Evolutionary conservation across 2,888 invertebrate genomes (phyloP).

Genomic region (Pandemis heparana): DNA sequence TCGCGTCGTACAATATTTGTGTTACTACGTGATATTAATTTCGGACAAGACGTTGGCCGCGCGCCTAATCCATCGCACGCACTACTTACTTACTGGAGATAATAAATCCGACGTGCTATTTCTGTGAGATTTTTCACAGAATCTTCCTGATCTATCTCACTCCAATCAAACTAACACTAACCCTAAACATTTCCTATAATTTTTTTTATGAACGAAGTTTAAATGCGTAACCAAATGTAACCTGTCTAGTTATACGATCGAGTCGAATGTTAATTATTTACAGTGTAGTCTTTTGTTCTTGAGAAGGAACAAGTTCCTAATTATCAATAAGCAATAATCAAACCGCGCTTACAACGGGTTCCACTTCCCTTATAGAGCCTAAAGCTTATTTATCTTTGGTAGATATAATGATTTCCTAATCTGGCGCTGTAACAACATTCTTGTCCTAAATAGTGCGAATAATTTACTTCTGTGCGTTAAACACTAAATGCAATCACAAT

Average conservation of each 20-base stretch:
- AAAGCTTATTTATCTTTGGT: conserved; percentile 66
- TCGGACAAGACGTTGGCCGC: conserved; percentile 71
- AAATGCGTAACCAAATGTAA: background rate
- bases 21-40: conserved; percentile 67
- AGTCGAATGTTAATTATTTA: background rate
- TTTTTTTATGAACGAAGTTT: background rate
- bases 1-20: conserved; percentile 57
- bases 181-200: conserved; percentile 6
- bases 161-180: conserved; percentile 13
- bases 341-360: conserved; percentile 18
- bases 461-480: conserved; percentile 49
- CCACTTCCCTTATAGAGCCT: conserved; percentile 59
- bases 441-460: conserved; percentile 60
- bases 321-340: conserved; percentile 31
- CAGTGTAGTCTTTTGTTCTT: conserved; percentile 15
- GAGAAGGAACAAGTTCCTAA: conserved; percentile 18
- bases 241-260: background rate
- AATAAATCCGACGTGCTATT: conserved; percentile 72
- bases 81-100: conserved; percentile 69
- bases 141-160: conserved; percentile 47
- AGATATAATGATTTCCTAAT: conserved; percentile 81
- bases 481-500: conserved; percentile 44
- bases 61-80: conserved; percentile 69
- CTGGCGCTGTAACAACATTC: conserved; percentile 74
- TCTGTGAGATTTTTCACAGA: conserved; percentile 61